Base-by-base conservation (phyloP, 2,113 vertebrate genomes). In the Hippocampus abdominalis region DNA sequence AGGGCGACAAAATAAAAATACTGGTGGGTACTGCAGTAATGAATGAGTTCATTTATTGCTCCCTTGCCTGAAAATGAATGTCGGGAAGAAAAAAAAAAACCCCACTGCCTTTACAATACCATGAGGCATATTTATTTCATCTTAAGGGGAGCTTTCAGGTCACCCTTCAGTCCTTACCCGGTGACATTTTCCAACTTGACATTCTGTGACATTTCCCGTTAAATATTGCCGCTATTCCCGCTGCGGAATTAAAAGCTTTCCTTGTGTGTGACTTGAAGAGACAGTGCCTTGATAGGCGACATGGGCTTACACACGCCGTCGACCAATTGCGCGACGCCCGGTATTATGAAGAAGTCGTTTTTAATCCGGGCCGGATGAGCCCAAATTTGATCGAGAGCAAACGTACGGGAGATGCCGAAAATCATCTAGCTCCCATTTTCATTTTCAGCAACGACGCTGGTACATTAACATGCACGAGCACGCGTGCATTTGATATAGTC, bases 131-230 rank as follows among this genome's bases (percentile, higher is more conserved):
- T 91, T 93, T 93, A 91, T 93, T 94, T 94, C 74, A 92, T 93
- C 89, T 94, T 77, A 87, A 88, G 72, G 71, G 88, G 90, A 89
- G 78, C 69, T 89, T 75, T 76, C 25, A 85, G 79, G 83, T 94
- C 87, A 90, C 70, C 60, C 81, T 89, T 69, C 86, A 86, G 85
- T 84, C 81, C 85, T 79, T 88, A 84, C 87, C 87, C 69, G 77
- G 69, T 93, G 89, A 92, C 88, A 94, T 94, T 93, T 94, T 91
- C 86, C 88, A 67, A 81, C 85, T 90, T 95, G 90, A 91, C 91
- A 94, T 96, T 96, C 91, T 93, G 86, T 94, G 93, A 94, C 91
- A 94, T 94, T 95, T 96, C 92, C 88, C 82, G 84, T 93, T 94
- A 94, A 92, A 92, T 94, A 92, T 92, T 94, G 86, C 81, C 93